phyloP scores from a whole-genome alignment of 2,797 vertebrate genomes.

The Notamacropus eugenii region DNA sequence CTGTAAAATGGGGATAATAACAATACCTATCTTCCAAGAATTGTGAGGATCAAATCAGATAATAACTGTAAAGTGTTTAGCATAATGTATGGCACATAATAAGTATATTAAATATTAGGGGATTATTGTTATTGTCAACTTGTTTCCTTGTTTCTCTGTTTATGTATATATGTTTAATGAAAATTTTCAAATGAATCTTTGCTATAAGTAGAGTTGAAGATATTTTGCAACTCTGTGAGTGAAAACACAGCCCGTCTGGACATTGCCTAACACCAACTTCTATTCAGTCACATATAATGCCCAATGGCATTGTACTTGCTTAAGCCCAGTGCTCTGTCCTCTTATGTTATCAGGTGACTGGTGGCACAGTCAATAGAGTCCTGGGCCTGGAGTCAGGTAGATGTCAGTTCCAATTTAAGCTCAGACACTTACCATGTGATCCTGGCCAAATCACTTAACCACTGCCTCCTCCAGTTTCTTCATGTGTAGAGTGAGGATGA shows the following conservation, averaged over 20 bases:
- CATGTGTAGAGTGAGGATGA: no score
- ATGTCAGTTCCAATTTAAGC: background rate
- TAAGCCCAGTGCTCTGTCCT: background rate
- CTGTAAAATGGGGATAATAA: background rate
- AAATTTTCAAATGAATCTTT: no score
- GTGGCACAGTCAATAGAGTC: background rate
- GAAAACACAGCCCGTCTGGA: background rate
- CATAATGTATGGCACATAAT: no score
- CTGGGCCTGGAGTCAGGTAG: background rate
- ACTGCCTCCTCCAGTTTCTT: background rate
- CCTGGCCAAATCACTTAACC: background rate
- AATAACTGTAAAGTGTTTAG: background rate
- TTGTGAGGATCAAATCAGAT: background rate
- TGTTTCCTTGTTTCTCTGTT: background rate
- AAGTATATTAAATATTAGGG: no score
- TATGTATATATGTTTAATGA: no score
- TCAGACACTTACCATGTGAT: background rate
- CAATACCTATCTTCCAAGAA: background rate
- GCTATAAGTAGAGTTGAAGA: no score
- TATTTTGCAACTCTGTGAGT: background rate
- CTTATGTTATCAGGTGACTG: background rate
- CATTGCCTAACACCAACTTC: background rate
- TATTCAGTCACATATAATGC: background rate
- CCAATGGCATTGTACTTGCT: background rate
- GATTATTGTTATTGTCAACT: background rate